A percentile compares a stretch with the other conserved stretches of the same genome.
These are phyloP conservation scores for Tragelaphus strepsiceros DNA, from an alignment of 2,113 vertebrate genomes.

Conservation along the genomic window DNA sequence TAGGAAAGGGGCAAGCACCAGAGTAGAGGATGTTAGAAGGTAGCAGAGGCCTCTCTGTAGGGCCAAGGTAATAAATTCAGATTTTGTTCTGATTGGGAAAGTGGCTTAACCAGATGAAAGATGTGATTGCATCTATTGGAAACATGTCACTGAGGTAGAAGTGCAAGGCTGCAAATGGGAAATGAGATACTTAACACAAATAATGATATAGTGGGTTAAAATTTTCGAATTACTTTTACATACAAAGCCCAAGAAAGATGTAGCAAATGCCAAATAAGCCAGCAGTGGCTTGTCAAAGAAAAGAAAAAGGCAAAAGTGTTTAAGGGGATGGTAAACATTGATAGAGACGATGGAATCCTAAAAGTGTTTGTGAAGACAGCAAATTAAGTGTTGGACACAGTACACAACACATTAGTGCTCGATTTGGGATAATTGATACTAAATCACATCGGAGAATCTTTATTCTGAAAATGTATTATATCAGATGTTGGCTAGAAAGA, in stretches of 20 bases:
- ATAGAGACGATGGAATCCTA: not conserved
- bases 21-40: not conserved
- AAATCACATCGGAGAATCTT: not conserved
- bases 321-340: not conserved
- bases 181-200: not conserved
- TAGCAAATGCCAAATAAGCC: not conserved
- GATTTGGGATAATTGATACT: not conserved
- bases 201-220: not conserved
- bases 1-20: not conserved
- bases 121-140: not conserved
- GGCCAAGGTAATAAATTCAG: not conserved
- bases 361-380: not conserved
- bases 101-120: not conserved
- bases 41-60: not conserved
- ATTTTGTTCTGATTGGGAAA: not conserved
- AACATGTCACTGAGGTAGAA: not conserved
- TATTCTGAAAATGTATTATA: not conserved
- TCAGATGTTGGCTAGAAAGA: not conserved
- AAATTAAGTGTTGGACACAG: not conserved
- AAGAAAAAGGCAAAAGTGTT: not conserved
- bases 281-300: not conserved
- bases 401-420: not conserved
- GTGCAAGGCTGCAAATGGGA: not conserved
- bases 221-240: not conserved
- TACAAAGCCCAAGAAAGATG: not conserved